Evolutionary conservation across 2,888 invertebrate species (phyloP), one percentile per base, ranked within the genome.

Genomic region (Trypoxylon attenuatum): DNA sequence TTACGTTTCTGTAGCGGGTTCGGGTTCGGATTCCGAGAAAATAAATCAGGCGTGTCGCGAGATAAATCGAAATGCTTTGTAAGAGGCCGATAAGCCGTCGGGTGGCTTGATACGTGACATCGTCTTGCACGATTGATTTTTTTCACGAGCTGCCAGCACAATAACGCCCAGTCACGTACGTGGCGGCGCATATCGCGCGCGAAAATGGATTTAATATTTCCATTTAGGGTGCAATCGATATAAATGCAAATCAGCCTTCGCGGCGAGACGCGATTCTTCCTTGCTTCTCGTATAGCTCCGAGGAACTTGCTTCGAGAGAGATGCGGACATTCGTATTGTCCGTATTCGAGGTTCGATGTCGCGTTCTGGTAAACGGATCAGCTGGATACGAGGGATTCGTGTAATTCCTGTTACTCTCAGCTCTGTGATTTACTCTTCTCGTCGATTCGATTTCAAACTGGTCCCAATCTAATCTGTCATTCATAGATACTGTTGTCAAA

Each of bases 171-270:
- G 27, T n/a, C n/a, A n/a, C 16, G 49, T 27, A 52, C 50, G 67
- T 52, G 52, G 29, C 19, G 43, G 55, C 38, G 52, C 51, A 49
- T 51, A 57, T 64, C 53, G 71, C 58, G 72, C 55, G 41, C 69
- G 70, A 78, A 77, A 78, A 78, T 77, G 77, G 77, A 79, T 82
- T 81, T 81, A 73, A 82, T 80, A 76, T 78, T 78, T 80, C 71
- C 76, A 69, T 76, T 76, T 73, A 72, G 68, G 55, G 73, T 68
- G 60, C 75, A 71, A 80, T 83, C 83, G 82, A 83, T 82, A 83
- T 83, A 81, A 79, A 83, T 82, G 81, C 79, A 80, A 82, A 83
- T 82, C 69, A 65, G 69, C 54, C 46, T 57, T 60, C 53, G 67
- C 61, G 58, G 57, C 63, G 66, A 42, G 54, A 43, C 52, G 49